Evolutionary conservation across 2,113 vertebrate genomes (phyloP), one percentile per base, ranked within the genome.

Genomic region (Varanus komodoensis): DNA sequence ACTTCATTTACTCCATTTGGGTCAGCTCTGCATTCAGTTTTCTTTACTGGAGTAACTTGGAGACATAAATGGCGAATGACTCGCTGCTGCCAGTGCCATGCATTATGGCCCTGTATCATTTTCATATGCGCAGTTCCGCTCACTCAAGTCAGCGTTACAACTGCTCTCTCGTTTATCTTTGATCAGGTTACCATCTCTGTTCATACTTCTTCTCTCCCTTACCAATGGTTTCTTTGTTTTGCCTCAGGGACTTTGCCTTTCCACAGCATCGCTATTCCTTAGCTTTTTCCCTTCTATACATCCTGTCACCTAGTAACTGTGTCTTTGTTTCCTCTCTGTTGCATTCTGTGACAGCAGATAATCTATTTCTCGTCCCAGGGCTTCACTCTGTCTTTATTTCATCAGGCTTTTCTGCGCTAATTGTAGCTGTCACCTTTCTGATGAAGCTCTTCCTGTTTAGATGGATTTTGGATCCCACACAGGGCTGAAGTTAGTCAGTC

Each of bases 321-420:
- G n/a, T 34, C 94, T 94, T 95, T 94, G 73, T 93, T 94, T 94
- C 95, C 95, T 93, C 82, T 88, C 94, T 94, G 87, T 96, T 96
- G 94, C 95, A 96, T 91, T 91, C 81, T n/a, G 84, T 95, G 95
- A 96, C 95, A 95, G 89, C 89, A 94, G 95, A 93, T 95, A 94
- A 96, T 97, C 95, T 96, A 8, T 96, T 96, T 96, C 96, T 95
- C 87, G 90, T 95, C 94, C 82, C 25, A 5, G 77, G 83, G 92
- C 89, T 94, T 93, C 73, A 81, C 83, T 84, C 89, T 6, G 0
- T 93, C 90, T 90, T 90, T 89, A 94, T 97, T 96, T 93, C 89
- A 91, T 94, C 92, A 87, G 87, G 86, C 93, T 92, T 95, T 93
- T 92, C 91, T 89, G 87, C 89, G 93, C 94, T 96, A 95, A 96